Base-by-base conservation (phyloP, 1,140 invertebrate genomes). In the Pantala flavescens region DNA sequence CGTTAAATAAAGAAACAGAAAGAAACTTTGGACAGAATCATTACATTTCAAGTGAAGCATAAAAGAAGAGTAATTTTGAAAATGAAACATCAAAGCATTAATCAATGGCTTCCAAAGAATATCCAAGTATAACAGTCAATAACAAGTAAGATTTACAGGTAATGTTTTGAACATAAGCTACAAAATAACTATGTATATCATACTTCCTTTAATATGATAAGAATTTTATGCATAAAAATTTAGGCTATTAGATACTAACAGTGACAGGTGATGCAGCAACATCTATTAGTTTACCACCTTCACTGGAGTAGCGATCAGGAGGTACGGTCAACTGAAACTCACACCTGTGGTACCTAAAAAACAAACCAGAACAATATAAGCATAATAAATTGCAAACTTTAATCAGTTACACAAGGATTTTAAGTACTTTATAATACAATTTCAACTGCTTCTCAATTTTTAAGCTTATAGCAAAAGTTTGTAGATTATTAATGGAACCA, bases 261-360 rank as follows among this genome's bases (percentile, higher is more conserved):
- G 85, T 86, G 16, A 91, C 87, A 75, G 86, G 84, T 76, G 85
- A 83, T 71, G 87, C 85, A 55, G 83, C 81, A 75, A 87, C 85
- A 77, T 90, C 89, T 76, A 88, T 87, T 72, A 88, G 81, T 77
- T 85, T 84, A 76, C 83, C 81, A 80, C 82, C 81, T 71, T 84
- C 83, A 83, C 88, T 82, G n/a, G 79, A 42, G 79, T 78, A 80
- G 77, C 77, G 80, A 81, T 90, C 89, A 0, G 88, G 86, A 70
- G 89, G 87, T 77, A 95, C 84, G 76, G 89, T 88, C 36, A 95
- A 87, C 78, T 90, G 88, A 81, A 96, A 96, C 82, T 96, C 92
- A 83, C 94, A 96, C 75, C 95, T 88, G 84, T 94, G 93, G 83
- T 96, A 87, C 81, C 84, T 85, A 77, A 0, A 79, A 78, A 73